Conservation (phyloP, 2,888 invertebrate species). For the Aphidius colemani region DNA sequence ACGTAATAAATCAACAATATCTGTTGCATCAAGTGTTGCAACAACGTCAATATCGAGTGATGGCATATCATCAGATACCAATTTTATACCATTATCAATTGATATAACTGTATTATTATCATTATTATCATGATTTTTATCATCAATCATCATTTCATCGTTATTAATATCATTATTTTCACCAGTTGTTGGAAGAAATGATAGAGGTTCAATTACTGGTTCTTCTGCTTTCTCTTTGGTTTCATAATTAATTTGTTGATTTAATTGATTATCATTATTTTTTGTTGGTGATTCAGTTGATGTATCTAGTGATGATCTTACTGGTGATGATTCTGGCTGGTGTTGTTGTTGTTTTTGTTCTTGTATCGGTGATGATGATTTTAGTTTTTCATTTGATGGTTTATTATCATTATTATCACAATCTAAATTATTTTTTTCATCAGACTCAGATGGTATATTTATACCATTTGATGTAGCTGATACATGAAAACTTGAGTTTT, state of each 20-base stretch:
- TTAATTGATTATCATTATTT: conserved; percentile 33
- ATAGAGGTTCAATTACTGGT: background rate
- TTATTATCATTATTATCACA: conserved; percentile 20
- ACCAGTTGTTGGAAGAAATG: background rate
- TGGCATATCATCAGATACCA: conserved; percentile 71
- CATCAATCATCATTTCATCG: background rate
- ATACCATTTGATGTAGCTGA: conserved; percentile 43
- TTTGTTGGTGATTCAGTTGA: conserved; percentile 33
- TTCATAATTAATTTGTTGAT: conserved; percentile 9
- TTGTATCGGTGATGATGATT: background rate
- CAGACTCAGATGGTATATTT: conserved; percentile 35
- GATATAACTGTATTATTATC: conserved; percentile 34
- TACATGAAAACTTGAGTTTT: conserved; percentile 48
- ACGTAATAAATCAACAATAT: conserved; percentile 72
- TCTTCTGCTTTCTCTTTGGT: conserved; percentile 26
- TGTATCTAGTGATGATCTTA: conserved; percentile 20
- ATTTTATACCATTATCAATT: conserved; percentile 58
- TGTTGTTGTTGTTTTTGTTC: background rate
- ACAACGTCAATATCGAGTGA: conserved; percentile 75
- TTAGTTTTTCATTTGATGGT: background rate
- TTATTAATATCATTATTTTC: background rate
- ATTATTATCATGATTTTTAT: background rate
- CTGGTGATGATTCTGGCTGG: background rate
- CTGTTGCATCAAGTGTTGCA: conserved; percentile 76
- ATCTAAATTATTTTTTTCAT: conserved; percentile 26